These are phyloP conservation scores for Morpho achilles DNA, from an alignment of 2,888 invertebrate species.

Conservation along the genomic window DNA sequence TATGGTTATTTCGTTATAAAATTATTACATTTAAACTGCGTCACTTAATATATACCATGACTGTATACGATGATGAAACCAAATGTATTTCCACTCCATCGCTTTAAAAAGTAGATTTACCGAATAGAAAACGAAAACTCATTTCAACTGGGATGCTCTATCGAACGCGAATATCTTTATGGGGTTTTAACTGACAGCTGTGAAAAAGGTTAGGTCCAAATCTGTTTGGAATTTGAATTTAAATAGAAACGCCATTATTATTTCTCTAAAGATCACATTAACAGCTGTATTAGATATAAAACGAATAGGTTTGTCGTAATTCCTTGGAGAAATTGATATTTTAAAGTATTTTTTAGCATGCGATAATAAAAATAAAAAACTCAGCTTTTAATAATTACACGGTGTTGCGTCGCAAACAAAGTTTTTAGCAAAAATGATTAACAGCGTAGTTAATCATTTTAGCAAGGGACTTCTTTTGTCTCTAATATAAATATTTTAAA, in stretches of 20 bases:
- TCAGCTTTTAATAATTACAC: too few species aligned
- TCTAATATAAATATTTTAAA: too few species aligned
- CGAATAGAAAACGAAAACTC: constrained; percentile 14
- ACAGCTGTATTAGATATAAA: constrained; percentile 22
- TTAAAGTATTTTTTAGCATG: not conserved
- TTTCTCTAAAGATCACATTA: constrained; percentile 23
- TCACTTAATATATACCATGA: too few species aligned
- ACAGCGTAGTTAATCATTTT: too few species aligned
- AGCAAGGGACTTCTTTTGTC: too few species aligned
- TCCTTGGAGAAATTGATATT: not conserved
- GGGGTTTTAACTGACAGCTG: constrained; percentile 29
- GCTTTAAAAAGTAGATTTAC: constrained; percentile 3
- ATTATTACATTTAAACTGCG: too few species aligned
- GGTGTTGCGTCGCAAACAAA: too few species aligned
- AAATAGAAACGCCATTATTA: constrained; percentile 27
- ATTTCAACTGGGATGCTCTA: constrained; percentile 18
- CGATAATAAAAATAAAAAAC: too few species aligned
- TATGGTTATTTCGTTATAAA: too few species aligned
- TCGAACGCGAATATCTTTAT: constrained; percentile 23
- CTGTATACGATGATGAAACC: not conserved
- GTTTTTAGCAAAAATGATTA: too few species aligned
- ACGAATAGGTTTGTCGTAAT: constrained; percentile 13
- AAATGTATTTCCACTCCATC: constrained; percentile 3
- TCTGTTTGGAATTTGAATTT: constrained; percentile 31
- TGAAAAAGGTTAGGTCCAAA: constrained; percentile 29